Evolutionary conservation across 2,113 vertebrate genomes (phyloP), one percentile per base, ranked within the genome.

Genomic region (Notarius quadriscutis): DNA sequence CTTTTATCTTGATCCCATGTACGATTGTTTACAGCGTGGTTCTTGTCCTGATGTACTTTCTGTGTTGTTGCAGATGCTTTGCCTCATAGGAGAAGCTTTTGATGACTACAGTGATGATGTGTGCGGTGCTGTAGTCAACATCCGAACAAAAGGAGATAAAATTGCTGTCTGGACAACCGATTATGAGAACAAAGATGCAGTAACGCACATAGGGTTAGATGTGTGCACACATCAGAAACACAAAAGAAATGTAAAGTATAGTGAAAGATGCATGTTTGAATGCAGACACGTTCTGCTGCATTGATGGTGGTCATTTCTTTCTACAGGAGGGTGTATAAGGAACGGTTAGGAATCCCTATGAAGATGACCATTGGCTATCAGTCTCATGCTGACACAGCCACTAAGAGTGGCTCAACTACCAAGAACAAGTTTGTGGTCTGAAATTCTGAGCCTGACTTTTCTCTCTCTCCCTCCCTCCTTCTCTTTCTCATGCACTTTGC

Each of bases 371-470:
- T 99, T 92, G 98, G 98, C 93, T 99, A 98, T 93, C 97, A 99
- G 95, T 99, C 97, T 92, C 98, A 99, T 92, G 95, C 97, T 91
- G 98, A 99, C 95, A 99, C 98, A 72, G 96, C 98, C 92, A 99
- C 97, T 90, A 99, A 99, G 94, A 99, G 98, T 94, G 97, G 98
- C 93, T 99, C 98, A 91, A 99, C 97, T 94, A 99, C 98, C 96
- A 99, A 99, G 96, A 99, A 99, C 96, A 99, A 96, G 95, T 99
- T 97, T 96, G 97, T 99, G 91, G 97, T 99, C 95, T 99, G 97
- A 98, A 96, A 94, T 94, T 81, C 69, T 83, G 82, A 75, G 81
- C 90, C 91, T 90, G 84, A 62, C 20, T 27, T 41, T 90, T 89
- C 79, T 88, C 69, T 88, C 86, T 92, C 20, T 81, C 25, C 41